Evolutionary conservation across 2,888 invertebrate genomes (phyloP), one percentile per base, ranked within the genome.

Genomic region (Gibbula magus): DNA sequence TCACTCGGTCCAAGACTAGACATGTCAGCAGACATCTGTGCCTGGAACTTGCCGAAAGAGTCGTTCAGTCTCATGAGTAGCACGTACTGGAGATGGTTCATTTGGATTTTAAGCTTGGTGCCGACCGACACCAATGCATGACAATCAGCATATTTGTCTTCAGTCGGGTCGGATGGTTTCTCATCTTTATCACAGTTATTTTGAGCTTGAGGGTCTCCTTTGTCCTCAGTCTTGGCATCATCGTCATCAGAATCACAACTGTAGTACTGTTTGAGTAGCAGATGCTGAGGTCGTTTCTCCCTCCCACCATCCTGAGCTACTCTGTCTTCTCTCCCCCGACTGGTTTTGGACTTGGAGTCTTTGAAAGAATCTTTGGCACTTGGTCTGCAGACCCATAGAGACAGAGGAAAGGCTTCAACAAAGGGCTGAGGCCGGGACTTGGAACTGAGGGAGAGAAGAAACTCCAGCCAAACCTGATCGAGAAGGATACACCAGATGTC

Each of bases 391-490:
- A 54, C 94, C 98, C 98, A 98, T 16, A 97, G 93, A 1, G 97
- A 96, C 32, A 97, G 93, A 0, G 98, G 98, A 85, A 98, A 96
- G 4, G 97, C 93, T 82, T 94, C 94, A 10, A 94, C 89, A 84
- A 94, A 93, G 13, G 94, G 91, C 51, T 92, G 89, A 0, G 93
- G 93, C 77, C 93, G 86, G 35, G 86, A 87, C 25, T 86, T 86
- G 77, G 88, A 94, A 0, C 96, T 96, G 39, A 96, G 94, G 0
- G 96, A 96, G 7, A 97, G 97, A 83, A 95, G 94, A 92, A 98
- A 98, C 93, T 98, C 98, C 16, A 96, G 96, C 98, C 98, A 98
- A 77, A 98, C 94, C 0, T 98, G 98, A 91, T 98, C 98, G 61
- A 96, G 94, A 87, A 95, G 95, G 18, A 97, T 95, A 92, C 96